Base-by-base conservation (phyloP, 2,888 invertebrate species). In the Cybosia mesomella region DNA sequence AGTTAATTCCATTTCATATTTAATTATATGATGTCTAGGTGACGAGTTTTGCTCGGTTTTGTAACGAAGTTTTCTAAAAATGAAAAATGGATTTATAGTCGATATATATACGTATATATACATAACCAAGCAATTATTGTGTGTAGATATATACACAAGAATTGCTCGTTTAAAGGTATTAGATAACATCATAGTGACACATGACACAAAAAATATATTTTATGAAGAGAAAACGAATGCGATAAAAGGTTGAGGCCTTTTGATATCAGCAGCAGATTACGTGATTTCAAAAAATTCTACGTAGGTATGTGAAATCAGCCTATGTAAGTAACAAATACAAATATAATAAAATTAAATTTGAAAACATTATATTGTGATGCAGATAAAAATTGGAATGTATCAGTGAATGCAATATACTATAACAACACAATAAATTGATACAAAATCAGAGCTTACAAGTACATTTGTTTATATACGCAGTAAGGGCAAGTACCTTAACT, bases 401-500 rank as follows among this genome's bases (percentile, higher is more conserved):
- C 39, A 18, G 10, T 28, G 28, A 28, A 28, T 2, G 28, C 5
- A 28, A 28, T 28, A 28, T 28, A 28, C 28, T 4, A 58, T 59
- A 59, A 22, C 4, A 7, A 49, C 24, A 49, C 28, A 49, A n/a
- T 61, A 61, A 49, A 61, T 61, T 61, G 10, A 18, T 54, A 54
- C 10, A 63, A 63, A 34, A 34, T 54, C 54, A 63, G 54, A 63
- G 63, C 54, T 63, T 15, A 22, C 15, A 59, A 34, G 32, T 58
- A 59, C 15, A 59, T 53, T 13, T n/a, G 5, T 22, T 36, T 54
- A 9, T 34, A 22, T 22, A n/a, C n/a, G n/a, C n/a, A n/a, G n/a
- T n/a, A n/a, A n/a, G n/a, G n/a, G n/a, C n/a, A n/a, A n/a, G n/a
- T n/a, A n/a, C n/a, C n/a, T n/a, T n/a, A n/a, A n/a, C n/a, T n/a